Base-by-base conservation (phyloP, 2,113 vertebrate species). In the Cynoglossus semilaevis region DNA sequence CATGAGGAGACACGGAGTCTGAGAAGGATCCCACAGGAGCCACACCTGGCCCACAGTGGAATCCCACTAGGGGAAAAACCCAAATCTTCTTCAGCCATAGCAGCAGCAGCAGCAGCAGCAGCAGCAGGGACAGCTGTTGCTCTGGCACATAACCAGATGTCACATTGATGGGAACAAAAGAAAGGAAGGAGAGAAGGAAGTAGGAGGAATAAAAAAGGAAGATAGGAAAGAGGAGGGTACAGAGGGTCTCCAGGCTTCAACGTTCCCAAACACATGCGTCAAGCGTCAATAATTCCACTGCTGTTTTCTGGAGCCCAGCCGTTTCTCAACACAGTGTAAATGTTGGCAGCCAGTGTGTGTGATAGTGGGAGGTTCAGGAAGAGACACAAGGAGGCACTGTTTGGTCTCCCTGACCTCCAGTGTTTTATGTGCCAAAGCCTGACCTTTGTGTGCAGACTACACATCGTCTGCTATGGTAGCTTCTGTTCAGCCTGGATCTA, bases 71-170 rank as follows among this genome's bases (percentile, higher is more conserved):
- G 16, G 56, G 74, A 54, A 54, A 70, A 79, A 83, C 62, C 70
- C 76, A 77, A 61, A 63, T 59, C 55, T 56, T 77, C 56, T 60
- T 47, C 67, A 65, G 50, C 62, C 72, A 36, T 58, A 70, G 38
- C n/a, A 45, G 15, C 79, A 56, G 72, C 55, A 16, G 19, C 79
- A 56, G 72, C 55, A 16, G 19, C n/a, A 70, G 38, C n/a, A 45
- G 15, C 79, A 56, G 72, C 55, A 16, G 19, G 53, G 70, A 15
- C 85, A 87, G 82, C 85, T 88, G 86, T 53, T 82, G 52, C 47
- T 10, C 56, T 15, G 61, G 77, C 55, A 60, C 3, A 0, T 36
- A 13, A 76, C 74, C 86, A 82, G 47, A 36, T 12, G 51, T 13
- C 38, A n/a, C 37, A 40, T 7, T 14, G 46, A 18, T 7, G 15